Percentiles rank a stretch among this genome's conserved stretches.
These are phyloP conservation scores for Chaetodon auriga DNA, from an alignment of 2,113 vertebrate genomes.

Conservation along the genomic window DNA sequence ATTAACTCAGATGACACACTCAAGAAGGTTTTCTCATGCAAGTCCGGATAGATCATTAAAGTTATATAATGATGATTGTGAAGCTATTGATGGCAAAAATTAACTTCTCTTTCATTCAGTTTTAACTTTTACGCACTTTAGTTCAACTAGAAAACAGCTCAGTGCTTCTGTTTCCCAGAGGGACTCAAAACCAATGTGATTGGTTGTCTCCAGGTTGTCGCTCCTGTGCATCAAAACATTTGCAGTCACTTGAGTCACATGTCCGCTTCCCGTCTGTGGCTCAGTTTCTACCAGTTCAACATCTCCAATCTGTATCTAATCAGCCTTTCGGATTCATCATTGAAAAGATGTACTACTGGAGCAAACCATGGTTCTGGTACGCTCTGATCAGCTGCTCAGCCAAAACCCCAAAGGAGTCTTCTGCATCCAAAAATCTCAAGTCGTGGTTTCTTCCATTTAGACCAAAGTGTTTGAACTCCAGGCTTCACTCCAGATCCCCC, in stretches of 20 bases:
- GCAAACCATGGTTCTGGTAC: not conserved
- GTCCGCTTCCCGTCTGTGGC: no score
- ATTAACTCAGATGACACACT: not conserved
- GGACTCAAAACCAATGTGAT: no score
- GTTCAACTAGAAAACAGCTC: no score
- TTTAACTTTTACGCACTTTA: not conserved
- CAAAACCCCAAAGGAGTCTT: not conserved
- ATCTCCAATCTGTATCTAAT: not conserved
- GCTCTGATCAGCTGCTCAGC: not conserved
- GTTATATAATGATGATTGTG: no score
- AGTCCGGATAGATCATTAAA: no score
- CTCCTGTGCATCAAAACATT: not conserved
- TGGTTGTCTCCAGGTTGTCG: no score
- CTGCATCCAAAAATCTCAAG: not conserved
- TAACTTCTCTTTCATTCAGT: not conserved
- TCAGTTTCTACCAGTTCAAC: not conserved
- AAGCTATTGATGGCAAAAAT: no score
- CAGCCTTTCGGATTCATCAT: not conserved
- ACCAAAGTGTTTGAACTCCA: not conserved
- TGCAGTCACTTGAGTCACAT: not conserved
- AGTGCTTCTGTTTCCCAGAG: no score
- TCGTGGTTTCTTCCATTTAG: not conserved
- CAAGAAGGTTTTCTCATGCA: no score
- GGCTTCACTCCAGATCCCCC: not conserved
- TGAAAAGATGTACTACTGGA: not conserved